Conservation (phyloP, 37 sponge, comb jelly and placozoan genomes). For the Crambe crambe region DNA sequence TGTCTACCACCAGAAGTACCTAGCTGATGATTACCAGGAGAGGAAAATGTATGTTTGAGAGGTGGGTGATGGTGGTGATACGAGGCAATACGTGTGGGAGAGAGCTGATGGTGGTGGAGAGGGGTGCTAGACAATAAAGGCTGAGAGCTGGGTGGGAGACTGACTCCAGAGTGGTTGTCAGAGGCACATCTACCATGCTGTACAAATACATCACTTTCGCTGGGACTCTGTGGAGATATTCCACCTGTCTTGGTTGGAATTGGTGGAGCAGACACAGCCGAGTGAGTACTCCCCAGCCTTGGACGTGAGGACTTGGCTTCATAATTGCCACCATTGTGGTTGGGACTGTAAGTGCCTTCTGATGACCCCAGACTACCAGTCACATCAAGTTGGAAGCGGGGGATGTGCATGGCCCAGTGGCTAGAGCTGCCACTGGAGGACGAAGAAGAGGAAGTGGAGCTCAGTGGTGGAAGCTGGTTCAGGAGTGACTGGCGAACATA, state of each 20-base stretch:
- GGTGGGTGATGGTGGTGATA: background rate
- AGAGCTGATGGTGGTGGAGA: constrained; percentile 5
- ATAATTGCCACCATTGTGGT: background rate
- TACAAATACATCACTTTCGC: constrained; percentile 32
- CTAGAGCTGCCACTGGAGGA: constrained; percentile 15
- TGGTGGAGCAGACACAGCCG: constrained; percentile 35
- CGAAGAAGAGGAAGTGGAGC: constrained; percentile 34
- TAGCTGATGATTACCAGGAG: background rate
- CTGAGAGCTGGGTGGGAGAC: constrained; percentile 12
- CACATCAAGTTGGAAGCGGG: constrained; percentile 40
- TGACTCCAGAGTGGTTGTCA: background rate
- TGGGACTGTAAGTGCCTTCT: background rate
- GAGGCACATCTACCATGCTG: background rate
- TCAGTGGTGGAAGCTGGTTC: constrained; percentile 8
- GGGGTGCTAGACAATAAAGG: background rate
- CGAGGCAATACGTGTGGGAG: background rate
- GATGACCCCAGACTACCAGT: background rate
- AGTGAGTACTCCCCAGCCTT: constrained; percentile 11
- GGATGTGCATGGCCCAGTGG: constrained; percentile 62
- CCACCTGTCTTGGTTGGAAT: background rate
- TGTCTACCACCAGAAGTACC: constrained; percentile 9
- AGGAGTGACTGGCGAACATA: constrained; percentile 61
- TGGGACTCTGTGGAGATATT: constrained; percentile 22
- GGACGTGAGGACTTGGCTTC: background rate
- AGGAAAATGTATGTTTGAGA: background rate